Conservation (phyloP, 2,113 vertebrate genomes). For the Callorhinus ursinus region DNA sequence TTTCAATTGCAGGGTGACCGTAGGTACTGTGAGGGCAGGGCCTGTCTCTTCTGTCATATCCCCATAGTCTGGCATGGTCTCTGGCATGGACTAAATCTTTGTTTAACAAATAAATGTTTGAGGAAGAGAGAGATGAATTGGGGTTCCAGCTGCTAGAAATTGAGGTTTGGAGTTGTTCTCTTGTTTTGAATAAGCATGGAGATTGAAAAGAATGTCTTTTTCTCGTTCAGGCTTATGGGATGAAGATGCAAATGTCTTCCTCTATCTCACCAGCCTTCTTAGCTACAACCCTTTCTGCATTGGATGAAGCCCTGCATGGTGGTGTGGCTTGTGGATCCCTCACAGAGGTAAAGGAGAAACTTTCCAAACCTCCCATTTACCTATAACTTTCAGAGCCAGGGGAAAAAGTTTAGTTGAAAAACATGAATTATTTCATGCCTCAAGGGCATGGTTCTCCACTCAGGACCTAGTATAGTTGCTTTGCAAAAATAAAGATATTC, state of each 20-base stretch:
- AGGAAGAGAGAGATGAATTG: background rate
- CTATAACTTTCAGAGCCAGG: background rate
- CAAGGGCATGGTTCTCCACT: background rate
- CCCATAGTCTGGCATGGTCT: background rate
- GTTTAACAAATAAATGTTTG: background rate
- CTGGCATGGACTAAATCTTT: slow-evolving; percentile 27
- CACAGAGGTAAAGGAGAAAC: slow-evolving; percentile 87
- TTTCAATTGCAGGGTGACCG: background rate
- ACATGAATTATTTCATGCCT: background rate
- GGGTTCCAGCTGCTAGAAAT: background rate
- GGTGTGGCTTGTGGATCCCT: slow-evolving; percentile 89
- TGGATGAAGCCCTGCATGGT: slow-evolving; percentile 87
- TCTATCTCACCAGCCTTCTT: slow-evolving; percentile 81
- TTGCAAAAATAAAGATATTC: background rate
- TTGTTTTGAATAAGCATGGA: slow-evolving; percentile 13
- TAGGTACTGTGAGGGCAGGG: background rate
- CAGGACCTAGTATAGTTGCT: background rate
- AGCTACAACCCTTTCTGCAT: slow-evolving; percentile 83
- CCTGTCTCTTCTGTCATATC: background rate
- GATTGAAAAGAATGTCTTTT: background rate
- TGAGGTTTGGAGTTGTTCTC: slow-evolving; percentile 15
- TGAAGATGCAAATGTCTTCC: slow-evolving; percentile 82
- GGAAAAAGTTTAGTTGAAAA: background rate
- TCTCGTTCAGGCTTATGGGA: slow-evolving; percentile 84
- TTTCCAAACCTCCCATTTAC: background rate